Conservation (phyloP, 2,113 vertebrate species). For the Callithrix jacchus region DNA sequence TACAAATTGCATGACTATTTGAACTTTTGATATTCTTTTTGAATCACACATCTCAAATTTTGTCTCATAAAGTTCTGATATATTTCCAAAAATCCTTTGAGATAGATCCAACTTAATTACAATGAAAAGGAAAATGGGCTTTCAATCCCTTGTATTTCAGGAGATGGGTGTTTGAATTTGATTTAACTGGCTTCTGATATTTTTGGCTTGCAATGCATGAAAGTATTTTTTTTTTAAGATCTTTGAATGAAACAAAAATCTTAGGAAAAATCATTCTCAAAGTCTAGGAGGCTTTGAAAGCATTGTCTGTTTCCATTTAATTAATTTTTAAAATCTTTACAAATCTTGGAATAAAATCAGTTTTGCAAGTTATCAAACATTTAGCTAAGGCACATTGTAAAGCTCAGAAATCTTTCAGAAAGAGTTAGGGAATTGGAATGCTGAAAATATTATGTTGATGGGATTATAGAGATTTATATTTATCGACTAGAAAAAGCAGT, state of each 20-base stretch:
- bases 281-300: not conserved
- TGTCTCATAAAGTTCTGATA: not conserved
- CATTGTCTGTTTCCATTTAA: not conserved
- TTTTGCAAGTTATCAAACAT: not conserved
- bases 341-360: not conserved
- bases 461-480: not conserved
- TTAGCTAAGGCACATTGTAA: not conserved
- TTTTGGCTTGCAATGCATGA: not conserved
- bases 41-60: not conserved
- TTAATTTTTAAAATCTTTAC: slow-evolving; percentile 19
- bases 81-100: not conserved
- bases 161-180: not conserved
- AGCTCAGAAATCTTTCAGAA: slow-evolving; percentile 13
- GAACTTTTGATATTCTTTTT: not conserved
- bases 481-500: not conserved
- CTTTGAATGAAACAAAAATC: not conserved
- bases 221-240: not conserved
- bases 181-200: not conserved
- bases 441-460: not conserved
- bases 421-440: not conserved
- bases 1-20: not conserved
- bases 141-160: not conserved
- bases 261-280: not conserved
- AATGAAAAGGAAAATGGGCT: not conserved
- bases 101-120: not conserved